phyloP scores from a whole-genome alignment of 1,140 invertebrate species.

The Polypedilum pembai region DNA sequence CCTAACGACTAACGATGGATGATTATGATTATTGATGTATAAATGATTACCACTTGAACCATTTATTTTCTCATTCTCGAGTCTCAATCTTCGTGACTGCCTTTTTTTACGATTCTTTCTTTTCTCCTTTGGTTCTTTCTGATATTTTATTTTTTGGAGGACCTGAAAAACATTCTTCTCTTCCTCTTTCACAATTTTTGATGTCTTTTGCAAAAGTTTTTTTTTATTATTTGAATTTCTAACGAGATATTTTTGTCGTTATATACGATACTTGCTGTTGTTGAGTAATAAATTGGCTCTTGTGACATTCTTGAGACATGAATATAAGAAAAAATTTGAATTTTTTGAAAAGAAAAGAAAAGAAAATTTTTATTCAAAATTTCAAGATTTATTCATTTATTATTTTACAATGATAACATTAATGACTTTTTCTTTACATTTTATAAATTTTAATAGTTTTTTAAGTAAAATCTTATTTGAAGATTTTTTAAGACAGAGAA shows the following conservation, averaged over 20 bases:
- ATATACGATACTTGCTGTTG: neutral
- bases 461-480: too few relatives aligned
- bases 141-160: neutral
- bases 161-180: too few relatives aligned
- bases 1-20: neutral
- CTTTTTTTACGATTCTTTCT: neutral
- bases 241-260: neutral
- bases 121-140: neutral
- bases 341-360: too few relatives aligned
- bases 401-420: too few relatives aligned
- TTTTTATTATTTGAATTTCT: neutral
- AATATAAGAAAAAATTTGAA: neutral
- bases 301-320: neutral
- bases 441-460: too few relatives aligned
- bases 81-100: constrained; percentile 9
- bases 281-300: neutral
- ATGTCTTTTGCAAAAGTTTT: too few relatives aligned
- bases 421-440: too few relatives aligned
- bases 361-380: too few relatives aligned
- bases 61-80: constrained; percentile 6
- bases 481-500: too few relatives aligned
- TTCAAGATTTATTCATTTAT: too few relatives aligned
- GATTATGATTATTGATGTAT: constrained; percentile 19
- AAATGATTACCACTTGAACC: constrained; percentile 12
- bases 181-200: too few relatives aligned